These are phyloP conservation scores for Cryptotermes secundus DNA, from an alignment of 1,140 invertebrate genomes.

Conservation along the genomic window DNA sequence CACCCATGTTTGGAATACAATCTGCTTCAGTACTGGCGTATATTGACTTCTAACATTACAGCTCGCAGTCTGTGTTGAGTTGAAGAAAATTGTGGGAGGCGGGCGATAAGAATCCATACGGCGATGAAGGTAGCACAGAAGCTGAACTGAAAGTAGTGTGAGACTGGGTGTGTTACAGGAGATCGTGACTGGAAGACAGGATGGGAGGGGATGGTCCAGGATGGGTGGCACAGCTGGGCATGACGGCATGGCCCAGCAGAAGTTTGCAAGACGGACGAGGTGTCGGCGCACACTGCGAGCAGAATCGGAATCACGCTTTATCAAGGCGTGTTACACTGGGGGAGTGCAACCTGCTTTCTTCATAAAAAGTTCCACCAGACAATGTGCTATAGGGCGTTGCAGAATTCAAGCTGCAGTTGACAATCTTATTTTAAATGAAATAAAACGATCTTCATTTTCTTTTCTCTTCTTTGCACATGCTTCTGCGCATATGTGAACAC, in stretches of 20 bases:
- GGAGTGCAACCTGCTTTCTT: not conserved
- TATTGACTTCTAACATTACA: not conserved
- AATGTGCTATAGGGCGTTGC: not conserved
- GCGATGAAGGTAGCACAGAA: not conserved
- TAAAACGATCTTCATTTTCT: no score
- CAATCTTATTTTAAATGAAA: no score
- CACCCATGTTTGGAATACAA: no score
- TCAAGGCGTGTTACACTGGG: constrained; percentile 7
- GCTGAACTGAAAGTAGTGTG: not conserved
- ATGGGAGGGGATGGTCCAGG: not conserved
- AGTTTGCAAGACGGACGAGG: constrained; percentile 21
- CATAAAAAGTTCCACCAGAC: not conserved
- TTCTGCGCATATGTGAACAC: no score
- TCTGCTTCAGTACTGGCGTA: no score
- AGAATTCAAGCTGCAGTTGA: no score
- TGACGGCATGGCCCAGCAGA: constrained; percentile 22
- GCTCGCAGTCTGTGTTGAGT: not conserved
- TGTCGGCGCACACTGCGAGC: not conserved
- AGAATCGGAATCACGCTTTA: constrained; percentile 7
- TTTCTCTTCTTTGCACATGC: no score
- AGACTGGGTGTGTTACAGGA: not conserved
- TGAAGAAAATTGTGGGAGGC: not conserved
- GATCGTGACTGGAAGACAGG: constrained; percentile 23
- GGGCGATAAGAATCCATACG: not conserved
- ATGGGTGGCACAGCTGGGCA: not conserved